Percentiles rank a stretch among this genome's conserved stretches.
These are phyloP conservation scores for Falco naumanni DNA, from an alignment of 2,797 vertebrate species.

Conservation along the genomic window DNA sequence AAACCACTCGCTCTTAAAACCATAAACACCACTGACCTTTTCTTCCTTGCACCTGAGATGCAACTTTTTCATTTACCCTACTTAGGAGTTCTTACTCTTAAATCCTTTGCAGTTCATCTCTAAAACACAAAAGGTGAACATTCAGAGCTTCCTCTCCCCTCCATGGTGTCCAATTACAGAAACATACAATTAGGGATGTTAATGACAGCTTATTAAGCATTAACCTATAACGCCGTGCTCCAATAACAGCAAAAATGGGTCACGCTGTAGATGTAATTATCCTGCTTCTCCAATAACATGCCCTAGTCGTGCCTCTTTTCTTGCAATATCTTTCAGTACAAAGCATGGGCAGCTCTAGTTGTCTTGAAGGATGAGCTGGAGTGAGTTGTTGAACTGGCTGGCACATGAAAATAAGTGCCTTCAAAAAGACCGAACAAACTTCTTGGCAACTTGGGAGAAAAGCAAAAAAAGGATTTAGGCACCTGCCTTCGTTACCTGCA, in stretches of 20 bases:
- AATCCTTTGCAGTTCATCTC: neutral
- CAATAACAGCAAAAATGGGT: slow-evolving; percentile 56
- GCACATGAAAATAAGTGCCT: neutral
- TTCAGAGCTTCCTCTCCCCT: neutral
- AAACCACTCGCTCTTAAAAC: neutral
- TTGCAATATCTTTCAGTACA: neutral
- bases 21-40: neutral
- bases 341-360: neutral
- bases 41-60: neutral
- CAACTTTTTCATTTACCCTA: neutral
- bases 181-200: slow-evolving; percentile 36
- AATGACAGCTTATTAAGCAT: slow-evolving; percentile 53
- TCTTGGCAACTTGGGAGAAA: neutral
- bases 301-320: neutral
- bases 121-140: neutral
- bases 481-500: neutral
- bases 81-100: neutral
- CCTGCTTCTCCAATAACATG: neutral
- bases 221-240: slow-evolving; percentile 16
- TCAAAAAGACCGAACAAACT: neutral
- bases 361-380: neutral
- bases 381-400: neutral
- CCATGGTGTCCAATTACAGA: neutral
- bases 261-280: slow-evolving; percentile 42
- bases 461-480: neutral